A percentile compares a stretch with the other conserved stretches of the same genome.
Evolutionary conservation across 2,888 invertebrate species (phyloP).

Genomic region (Cantharis flavilabris): DNA sequence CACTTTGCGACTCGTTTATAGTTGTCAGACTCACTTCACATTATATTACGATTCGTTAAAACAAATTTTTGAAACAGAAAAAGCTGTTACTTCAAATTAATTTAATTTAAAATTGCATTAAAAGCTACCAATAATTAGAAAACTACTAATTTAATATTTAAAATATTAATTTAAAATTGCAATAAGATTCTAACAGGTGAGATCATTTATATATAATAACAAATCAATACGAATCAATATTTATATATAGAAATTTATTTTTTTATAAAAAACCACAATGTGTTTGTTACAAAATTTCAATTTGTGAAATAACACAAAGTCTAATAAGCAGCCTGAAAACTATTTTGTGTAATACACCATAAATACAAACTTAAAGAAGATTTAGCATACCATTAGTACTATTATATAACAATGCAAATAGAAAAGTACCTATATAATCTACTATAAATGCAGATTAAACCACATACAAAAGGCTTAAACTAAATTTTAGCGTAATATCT

Average conservation of each 20-base stretch:
- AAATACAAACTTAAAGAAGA: neutral
- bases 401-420: neutral
- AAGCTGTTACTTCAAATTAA: no score
- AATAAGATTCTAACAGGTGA: neutral
- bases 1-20: no score
- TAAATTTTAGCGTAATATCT: neutral
- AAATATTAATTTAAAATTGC: neutral
- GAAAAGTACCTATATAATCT: neutral
- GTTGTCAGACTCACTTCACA: no score
- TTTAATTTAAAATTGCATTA: no score
- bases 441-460: neutral
- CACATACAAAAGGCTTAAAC: neutral
- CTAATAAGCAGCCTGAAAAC: neutral
- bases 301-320: neutral
- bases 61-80: no score
- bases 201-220: no score
- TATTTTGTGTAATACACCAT: neutral
- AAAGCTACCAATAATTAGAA: no score
- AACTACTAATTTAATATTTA: no score
- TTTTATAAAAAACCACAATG: neutral
- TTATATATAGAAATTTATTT: neutral
- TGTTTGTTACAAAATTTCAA: neutral
- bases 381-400: neutral
- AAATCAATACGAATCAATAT: no score
- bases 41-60: no score